Evolutionary conservation across 1,140 invertebrate genomes (phyloP).

Genomic region (Bombus cullumanus): DNA sequence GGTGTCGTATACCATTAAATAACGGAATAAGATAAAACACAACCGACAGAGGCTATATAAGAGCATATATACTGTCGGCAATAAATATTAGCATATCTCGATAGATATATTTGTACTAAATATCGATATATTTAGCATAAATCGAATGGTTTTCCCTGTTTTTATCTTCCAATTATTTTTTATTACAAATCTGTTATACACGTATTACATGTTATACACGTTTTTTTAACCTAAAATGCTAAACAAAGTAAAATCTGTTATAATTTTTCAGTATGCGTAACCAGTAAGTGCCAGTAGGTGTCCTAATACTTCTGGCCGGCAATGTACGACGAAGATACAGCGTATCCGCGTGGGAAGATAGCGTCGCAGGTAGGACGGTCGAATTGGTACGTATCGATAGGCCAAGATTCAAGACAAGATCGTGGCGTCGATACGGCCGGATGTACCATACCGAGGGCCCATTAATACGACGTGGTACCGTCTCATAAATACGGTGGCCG

Average conservation of each 20-base stretch:
- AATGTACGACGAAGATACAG: constrained; percentile 21
- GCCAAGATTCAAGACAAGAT: constrained; percentile 67
- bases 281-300: too few relatives aligned
- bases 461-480: constrained; percentile 66
- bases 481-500: constrained; percentile 65
- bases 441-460: constrained; percentile 45
- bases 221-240: too few relatives aligned
- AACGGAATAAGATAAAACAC: constrained; percentile 62
- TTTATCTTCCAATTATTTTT: too few relatives aligned
- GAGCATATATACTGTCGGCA: neutral
- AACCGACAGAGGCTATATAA: neutral
- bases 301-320: too few relatives aligned
- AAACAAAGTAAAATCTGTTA: too few relatives aligned
- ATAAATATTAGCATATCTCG: too few relatives aligned
- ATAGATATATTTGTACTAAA: too few relatives aligned
- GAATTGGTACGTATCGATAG: constrained; percentile 64
- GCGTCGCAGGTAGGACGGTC: constrained; percentile 56
- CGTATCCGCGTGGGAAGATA: constrained; percentile 64
- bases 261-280: too few relatives aligned
- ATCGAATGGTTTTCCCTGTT: too few relatives aligned
- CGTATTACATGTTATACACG: too few relatives aligned
- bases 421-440: constrained; percentile 55
- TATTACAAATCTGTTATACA: too few relatives aligned
- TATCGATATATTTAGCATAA: too few relatives aligned
- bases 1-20: constrained; percentile 23